Evolutionary conservation across 2,113 vertebrate species (phyloP).

Genomic region (Gila orcuttii): DNA sequence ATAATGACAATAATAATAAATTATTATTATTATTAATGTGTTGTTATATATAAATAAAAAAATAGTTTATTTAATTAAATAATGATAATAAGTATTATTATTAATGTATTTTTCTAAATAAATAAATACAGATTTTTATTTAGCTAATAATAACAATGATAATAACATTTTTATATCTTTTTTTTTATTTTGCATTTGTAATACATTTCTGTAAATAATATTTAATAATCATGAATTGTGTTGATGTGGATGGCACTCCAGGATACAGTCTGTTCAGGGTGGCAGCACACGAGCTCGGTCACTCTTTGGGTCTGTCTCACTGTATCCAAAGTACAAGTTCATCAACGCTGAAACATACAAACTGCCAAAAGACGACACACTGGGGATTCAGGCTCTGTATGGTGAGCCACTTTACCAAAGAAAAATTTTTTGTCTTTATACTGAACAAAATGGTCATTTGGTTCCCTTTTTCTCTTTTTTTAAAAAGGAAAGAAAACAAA

Average conservation of each 20-base stretch:
- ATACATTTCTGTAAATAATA: too few relatives aligned
- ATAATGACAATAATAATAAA: not conserved
- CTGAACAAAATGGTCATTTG: not conserved
- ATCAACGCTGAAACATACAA: slow-evolving; percentile 66
- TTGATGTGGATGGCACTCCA: slow-evolving; percentile 55
- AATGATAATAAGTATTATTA: not conserved
- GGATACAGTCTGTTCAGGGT: slow-evolving; percentile 73
- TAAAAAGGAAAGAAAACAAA: slow-evolving; percentile 60
- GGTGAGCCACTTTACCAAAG: slow-evolving; percentile 33
- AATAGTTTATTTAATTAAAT: not conserved
- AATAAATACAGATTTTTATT: too few relatives aligned
- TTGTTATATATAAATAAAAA: too few relatives aligned
- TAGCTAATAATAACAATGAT: not conserved
- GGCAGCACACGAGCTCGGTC: slow-evolving; percentile 79
- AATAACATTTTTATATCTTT: not conserved
- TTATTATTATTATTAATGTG: not conserved
- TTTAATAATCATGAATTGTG: not conserved
- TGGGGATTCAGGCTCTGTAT: slow-evolving; percentile 77
- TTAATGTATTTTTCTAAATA: not conserved
- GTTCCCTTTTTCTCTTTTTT: slow-evolving; percentile 5
- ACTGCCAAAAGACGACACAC: slow-evolving; percentile 74
- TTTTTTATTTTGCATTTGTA: too few relatives aligned
- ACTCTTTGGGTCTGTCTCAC: slow-evolving; percentile 77
- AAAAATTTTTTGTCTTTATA: not conserved
- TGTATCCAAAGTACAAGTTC: slow-evolving; percentile 78